Evolutionary conservation across 1,140 invertebrate genomes (phyloP), one percentile per base, ranked within the genome.

Genomic region (Nasonia giraulti): DNA sequence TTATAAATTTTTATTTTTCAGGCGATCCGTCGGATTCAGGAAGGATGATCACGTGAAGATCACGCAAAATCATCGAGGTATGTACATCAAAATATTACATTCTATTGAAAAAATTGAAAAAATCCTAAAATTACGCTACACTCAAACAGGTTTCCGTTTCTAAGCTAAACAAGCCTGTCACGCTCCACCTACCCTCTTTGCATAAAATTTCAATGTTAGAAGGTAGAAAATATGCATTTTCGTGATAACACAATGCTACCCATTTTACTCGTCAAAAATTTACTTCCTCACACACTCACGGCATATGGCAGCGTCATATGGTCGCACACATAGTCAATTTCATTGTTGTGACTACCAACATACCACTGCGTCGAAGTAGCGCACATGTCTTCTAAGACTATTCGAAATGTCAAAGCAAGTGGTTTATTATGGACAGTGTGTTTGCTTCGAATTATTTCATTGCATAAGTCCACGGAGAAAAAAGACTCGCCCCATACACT

Each of bases 221-320:
- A 71, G 2, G 23, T 31, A 14, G 12, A 17, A 75, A 44, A 3
- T 40, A 75, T 8, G 37, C 6, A 20, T 37, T 20, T 40, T 75
- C 37, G 73, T 40, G 2, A 31, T 0, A 44, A 47, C 8, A 44
- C 17, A 76, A 44, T 76, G 40, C 37, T 47, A 8, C 74, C 33
- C 14, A 20, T 50, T 50, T 50, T 17, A 50, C 71, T 74, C 14
- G 71, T 47, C 33, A 47, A 47, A 76, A 76, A n/a, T 44, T 76
- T 5, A 17, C 12, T 76, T 47, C 27, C 10, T 10, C 55, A 62
- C 17, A 62, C 55, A n/a, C 55, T 62, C 14, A 66, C 27, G 20
- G 50, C 77, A 79, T 66, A 79, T 69, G 66, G 79, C 37, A 44
- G 66, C 79, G 79, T 69, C 79, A 80, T 44, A 80, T 80, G 79